phyloP scores from a whole-genome alignment of 1,140 invertebrate species.

The Diploscapter pachys region DNA sequence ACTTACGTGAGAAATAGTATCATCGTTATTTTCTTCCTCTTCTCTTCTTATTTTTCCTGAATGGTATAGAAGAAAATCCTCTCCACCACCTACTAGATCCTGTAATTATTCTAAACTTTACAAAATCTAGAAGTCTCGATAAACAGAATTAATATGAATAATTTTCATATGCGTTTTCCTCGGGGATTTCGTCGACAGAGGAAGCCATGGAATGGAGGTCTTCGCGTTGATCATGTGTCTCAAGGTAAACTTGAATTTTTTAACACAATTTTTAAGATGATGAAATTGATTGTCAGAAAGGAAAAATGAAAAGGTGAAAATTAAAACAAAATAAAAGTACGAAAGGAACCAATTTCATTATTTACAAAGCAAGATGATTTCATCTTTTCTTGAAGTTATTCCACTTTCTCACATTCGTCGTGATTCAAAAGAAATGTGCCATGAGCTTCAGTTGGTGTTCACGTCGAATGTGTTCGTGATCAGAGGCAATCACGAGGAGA shows the following conservation, averaged over 20 bases:
- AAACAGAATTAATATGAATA: background rate
- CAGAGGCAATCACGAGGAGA: constrained; percentile 42
- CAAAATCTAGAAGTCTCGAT: background rate
- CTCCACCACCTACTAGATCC: too few relatives aligned
- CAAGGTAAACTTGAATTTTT: constrained; percentile 13
- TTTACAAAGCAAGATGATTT: too few relatives aligned
- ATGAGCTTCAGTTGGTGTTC: constrained; percentile 26
- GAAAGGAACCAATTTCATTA: too few relatives aligned
- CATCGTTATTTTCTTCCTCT: too few relatives aligned
- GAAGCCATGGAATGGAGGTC: constrained; percentile 37
- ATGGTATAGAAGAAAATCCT: too few relatives aligned
- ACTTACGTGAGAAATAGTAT: too few relatives aligned
- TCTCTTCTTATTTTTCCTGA: too few relatives aligned
- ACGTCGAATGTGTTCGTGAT: constrained; percentile 30
- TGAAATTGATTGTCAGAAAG: too few relatives aligned
- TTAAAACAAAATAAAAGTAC: too few relatives aligned
- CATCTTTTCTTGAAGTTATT: background rate
- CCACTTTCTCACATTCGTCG: background rate
- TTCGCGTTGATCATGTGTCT: constrained; percentile 29
- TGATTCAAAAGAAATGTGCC: background rate
- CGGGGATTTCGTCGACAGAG: constrained; percentile 40
- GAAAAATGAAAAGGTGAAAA: too few relatives aligned
- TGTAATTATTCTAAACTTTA: too few relatives aligned
- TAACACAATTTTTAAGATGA: background rate
- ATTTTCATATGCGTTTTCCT: constrained; percentile 28